phyloP scores from a whole-genome alignment of 2,113 vertebrate species.

The Osmerus eperlanus region DNA sequence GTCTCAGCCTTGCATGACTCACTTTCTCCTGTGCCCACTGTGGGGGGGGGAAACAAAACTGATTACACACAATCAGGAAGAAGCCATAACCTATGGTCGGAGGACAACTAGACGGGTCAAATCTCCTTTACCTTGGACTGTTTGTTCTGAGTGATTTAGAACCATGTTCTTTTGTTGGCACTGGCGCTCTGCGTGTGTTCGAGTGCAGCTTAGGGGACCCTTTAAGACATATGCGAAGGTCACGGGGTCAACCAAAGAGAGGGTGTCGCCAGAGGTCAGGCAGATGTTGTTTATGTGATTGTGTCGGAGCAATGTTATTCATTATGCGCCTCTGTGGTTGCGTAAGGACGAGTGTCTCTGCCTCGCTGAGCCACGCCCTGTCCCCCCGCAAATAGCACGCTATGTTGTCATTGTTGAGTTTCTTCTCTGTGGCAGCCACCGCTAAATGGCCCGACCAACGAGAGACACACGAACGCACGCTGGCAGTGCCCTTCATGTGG shows the following conservation, averaged over 20 bases:
- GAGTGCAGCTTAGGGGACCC: background rate
- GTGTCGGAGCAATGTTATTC: constrained; percentile 55
- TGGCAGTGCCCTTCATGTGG: constrained; percentile 63
- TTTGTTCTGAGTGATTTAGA: no score
- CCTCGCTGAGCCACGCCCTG: constrained; percentile 6
- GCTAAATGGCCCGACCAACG: constrained; percentile 55
- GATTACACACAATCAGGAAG: constrained; percentile 48
- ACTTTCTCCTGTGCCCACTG: constrained; percentile 43
- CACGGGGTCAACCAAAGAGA: constrained; percentile 22
- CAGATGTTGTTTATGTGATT: constrained; percentile 62
- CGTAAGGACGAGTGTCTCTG: constrained; percentile 44
- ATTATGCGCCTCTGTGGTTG: constrained; percentile 52
- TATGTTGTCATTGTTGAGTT: constrained; percentile 60
- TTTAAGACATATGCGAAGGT: constrained; percentile 22
- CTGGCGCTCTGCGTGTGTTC: no score
- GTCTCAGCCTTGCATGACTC: constrained; percentile 48
- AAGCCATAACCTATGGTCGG: constrained; percentile 29
- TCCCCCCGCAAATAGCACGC: constrained; percentile 58
- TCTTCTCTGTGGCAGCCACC: constrained; percentile 53
- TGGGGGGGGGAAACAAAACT: constrained; percentile 24
- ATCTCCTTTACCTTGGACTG: background rate
- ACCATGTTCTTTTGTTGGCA: no score
- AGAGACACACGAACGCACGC: constrained; percentile 54
- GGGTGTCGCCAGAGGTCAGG: constrained; percentile 36
- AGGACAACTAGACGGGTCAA: constrained; percentile 4